Conservation (phyloP, 2,113 vertebrate species). For the Hirundichthys speculiger region DNA sequence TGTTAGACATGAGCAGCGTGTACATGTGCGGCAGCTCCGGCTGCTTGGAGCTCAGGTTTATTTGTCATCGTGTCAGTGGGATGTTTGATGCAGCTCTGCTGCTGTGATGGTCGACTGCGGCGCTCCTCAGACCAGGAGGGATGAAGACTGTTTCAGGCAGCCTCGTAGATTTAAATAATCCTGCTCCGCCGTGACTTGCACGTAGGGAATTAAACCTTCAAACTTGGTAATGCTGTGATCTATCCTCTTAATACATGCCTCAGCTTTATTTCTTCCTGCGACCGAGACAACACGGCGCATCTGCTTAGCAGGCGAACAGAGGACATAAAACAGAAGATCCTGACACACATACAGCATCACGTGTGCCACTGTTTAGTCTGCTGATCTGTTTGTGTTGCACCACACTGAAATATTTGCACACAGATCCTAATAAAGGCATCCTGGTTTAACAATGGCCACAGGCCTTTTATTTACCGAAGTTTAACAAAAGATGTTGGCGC, state of each 20-base stretch:
- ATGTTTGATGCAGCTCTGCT: constrained; percentile 50
- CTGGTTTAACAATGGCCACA: constrained; percentile 33
- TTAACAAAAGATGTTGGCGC: constrained; percentile 11
- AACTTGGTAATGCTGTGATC: constrained; percentile 16
- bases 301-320: constrained; percentile 33
- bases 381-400: constrained; percentile 13
- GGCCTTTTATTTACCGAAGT: constrained; percentile 30
- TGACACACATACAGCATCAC: not conserved
- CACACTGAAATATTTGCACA: constrained; percentile 34
- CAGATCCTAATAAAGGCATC: constrained; percentile 13
- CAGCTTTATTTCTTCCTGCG: constrained; percentile 16
- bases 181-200: constrained; percentile 26
- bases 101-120: constrained; percentile 71
- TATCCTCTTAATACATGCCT: constrained; percentile 17
- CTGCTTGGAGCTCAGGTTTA: constrained; percentile 36
- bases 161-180: constrained; percentile 35
- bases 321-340: constrained; percentile 33
- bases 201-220: constrained; percentile 14
- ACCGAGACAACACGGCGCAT: constrained; percentile 30
- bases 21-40: constrained; percentile 3
- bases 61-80: constrained; percentile 52
- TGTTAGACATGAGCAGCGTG: constrained; percentile 5
- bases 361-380: constrained; percentile 43
- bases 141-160: constrained; percentile 8
- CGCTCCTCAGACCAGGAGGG: constrained; percentile 38